Conservation (phyloP, 2,888 invertebrate genomes). For the Phortica magna region DNA sequence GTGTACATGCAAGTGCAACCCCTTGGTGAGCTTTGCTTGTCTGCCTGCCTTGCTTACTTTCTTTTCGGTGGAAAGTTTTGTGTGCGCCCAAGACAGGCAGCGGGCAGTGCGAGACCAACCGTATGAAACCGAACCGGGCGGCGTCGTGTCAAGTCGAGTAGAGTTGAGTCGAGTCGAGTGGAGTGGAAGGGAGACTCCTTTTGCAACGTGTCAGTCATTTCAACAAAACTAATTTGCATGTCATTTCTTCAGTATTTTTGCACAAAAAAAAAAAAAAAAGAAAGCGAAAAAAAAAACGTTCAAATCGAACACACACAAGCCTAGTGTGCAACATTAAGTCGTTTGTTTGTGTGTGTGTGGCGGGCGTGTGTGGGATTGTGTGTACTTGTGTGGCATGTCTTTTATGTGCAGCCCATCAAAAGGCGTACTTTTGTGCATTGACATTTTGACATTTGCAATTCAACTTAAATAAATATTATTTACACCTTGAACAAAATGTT, state of each 20-base stretch:
- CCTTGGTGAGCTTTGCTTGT: constrained; percentile 45
- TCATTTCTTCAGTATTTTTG: constrained; percentile 72
- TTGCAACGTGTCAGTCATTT: constrained; percentile 72
- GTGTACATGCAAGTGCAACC: constrained; percentile 41
- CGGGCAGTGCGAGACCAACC: not conserved
- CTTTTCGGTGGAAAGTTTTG: constrained; percentile 59
- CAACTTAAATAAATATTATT: constrained; percentile 43
- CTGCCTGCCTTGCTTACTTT: too few species aligned
- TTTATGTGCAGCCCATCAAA: not conserved
- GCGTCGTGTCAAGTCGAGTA: not conserved
- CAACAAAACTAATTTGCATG: constrained; percentile 73
- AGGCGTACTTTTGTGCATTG: not conserved
- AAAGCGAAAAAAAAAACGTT: not conserved
- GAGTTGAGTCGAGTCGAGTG: not conserved
- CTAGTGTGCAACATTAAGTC: too few species aligned
- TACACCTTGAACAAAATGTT: constrained; percentile 36
- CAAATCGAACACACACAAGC: not conserved
- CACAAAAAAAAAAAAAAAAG: constrained; percentile 52
- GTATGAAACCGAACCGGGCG: not conserved
- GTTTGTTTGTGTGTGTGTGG: not conserved
- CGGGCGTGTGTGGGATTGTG: too few species aligned
- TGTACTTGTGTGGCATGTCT: constrained; percentile 27
- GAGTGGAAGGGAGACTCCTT: constrained; percentile 38
- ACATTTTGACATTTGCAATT: constrained; percentile 37
- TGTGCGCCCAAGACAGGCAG: not conserved